phyloP scores from a whole-genome alignment of 1,140 invertebrate species.

The Laupala kohalensis region DNA sequence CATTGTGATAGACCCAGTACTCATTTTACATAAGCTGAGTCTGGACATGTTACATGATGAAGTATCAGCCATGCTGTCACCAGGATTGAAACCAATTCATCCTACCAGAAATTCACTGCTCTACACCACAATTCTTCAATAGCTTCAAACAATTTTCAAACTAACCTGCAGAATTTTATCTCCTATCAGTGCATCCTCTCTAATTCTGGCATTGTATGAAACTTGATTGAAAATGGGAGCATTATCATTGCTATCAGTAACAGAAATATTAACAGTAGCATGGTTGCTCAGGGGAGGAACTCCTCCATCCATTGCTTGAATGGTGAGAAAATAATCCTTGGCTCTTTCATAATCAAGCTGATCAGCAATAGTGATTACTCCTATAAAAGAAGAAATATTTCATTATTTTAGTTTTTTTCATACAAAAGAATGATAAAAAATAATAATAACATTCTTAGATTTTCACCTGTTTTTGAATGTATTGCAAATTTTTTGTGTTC shows the following conservation, averaged over 20 bases:
- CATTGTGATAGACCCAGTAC: too few species aligned
- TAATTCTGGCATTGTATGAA: constrained; percentile 62
- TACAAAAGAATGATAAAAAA: constrained; percentile 4
- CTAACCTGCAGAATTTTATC: constrained; percentile 53
- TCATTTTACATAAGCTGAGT: too few species aligned
- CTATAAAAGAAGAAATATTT: constrained; percentile 19
- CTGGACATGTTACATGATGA: too few species aligned
- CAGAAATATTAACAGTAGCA: constrained; percentile 74
- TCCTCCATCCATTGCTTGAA: constrained; percentile 80
- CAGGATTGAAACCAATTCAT: too few species aligned
- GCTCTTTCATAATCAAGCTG: constrained; percentile 74
- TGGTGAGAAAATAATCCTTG: constrained; percentile 73
- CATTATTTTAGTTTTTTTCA: neutral
- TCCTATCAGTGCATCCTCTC: constrained; percentile 60
- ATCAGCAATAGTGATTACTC: constrained; percentile 61
- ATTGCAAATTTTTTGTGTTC: constrained; percentile 75
- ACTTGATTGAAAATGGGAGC: constrained; percentile 67
- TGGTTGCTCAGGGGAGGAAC: constrained; percentile 72
- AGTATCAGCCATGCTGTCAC: too few species aligned
- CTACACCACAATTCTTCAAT: neutral
- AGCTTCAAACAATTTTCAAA: neutral
- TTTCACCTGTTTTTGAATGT: constrained; percentile 44
- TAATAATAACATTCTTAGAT: constrained; percentile 12
- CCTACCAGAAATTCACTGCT: too few species aligned
- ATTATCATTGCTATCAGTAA: constrained; percentile 84